Base-by-base conservation (phyloP, 2,113 vertebrate species). In the Electrona antarctica region DNA sequence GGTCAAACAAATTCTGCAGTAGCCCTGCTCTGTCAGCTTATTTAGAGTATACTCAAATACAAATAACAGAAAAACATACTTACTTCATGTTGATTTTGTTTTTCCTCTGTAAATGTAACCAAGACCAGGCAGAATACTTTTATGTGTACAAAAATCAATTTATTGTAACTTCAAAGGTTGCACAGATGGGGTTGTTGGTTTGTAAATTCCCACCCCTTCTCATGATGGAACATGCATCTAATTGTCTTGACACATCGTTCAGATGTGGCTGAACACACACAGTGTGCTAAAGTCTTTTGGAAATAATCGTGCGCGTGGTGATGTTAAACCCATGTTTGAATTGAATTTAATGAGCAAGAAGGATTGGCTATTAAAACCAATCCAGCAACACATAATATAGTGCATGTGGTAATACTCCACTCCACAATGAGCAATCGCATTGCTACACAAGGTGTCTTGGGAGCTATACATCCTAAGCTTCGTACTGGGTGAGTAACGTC, bases 371-470 rank as follows among this genome's bases (percentile, higher is more conserved):
- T 89, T 85, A 82, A 88, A 86, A 60, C 75, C 69, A 82, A 78
- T 87, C 80, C 85, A 80, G 75, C 71, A 77, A 73, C 57, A 82
- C 75, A 83, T 84, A 76, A 87, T 85, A 80, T 79, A 80, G 63
- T 68, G 83, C 80, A 89, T 82, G 85, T 90, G 85, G 81, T 77
- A 86, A 76, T 78, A 75, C 67, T 87, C 69, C 67, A 59, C 51
- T 85, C 81, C 73, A 77, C 82, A 77, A 77, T 78, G 76, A 84
- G 81, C 80, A 89, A 87, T 86, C 75, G 61, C 28, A 45, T 72
- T 57, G 76, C 84, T 82, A 71, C 60, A 71, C n/a, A 5, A 60
- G 80, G 81, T 87, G 85, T 85, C 83, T 51, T 64, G 88, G 85
- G 88, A 90, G 77, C 80, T 83, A 85, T 90, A 82, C 71, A 76